Evolutionary conservation across 2,797 vertebrate genomes (phyloP).

Genomic region (Loriculus beryllinus): DNA sequence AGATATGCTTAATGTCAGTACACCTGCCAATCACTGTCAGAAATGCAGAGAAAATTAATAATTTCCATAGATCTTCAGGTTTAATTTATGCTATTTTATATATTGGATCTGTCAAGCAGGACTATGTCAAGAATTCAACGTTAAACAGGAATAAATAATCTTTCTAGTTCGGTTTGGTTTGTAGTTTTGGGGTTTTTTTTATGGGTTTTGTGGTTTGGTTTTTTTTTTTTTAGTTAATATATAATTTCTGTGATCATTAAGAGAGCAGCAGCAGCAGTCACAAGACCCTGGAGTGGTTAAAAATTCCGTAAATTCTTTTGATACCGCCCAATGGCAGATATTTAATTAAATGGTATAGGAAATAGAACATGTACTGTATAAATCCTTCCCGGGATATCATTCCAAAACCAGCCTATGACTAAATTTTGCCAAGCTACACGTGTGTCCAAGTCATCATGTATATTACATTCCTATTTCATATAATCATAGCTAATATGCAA

Average conservation of each 20-base stretch:
- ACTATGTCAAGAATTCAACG: neutral
- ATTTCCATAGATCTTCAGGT: neutral
- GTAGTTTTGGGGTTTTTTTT: too few relatives aligned
- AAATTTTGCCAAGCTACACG: neutral
- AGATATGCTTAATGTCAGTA: neutral
- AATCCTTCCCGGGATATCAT: neutral
- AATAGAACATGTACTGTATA: neutral
- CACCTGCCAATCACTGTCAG: neutral
- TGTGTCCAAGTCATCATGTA: neutral
- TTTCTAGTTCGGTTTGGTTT: neutral
- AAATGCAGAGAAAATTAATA: neutral
- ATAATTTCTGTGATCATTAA: neutral
- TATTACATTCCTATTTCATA: neutral
- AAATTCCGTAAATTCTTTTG: neutral
- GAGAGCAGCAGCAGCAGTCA: neutral
- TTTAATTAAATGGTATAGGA: neutral
- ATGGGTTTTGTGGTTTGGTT: neutral
- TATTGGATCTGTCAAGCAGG: neutral
- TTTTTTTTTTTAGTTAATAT: neutral
- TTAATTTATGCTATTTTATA: neutral
- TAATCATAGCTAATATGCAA: neutral
- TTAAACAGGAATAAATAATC: neutral
- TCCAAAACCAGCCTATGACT: neutral
- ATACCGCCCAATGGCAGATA: neutral
- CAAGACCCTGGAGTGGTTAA: neutral